Evolutionary conservation across 30 jellyfish, hydroid and myxozoan genomes (phyloP).

Genomic region (Hydractinia symbiolongicarpus): DNA sequence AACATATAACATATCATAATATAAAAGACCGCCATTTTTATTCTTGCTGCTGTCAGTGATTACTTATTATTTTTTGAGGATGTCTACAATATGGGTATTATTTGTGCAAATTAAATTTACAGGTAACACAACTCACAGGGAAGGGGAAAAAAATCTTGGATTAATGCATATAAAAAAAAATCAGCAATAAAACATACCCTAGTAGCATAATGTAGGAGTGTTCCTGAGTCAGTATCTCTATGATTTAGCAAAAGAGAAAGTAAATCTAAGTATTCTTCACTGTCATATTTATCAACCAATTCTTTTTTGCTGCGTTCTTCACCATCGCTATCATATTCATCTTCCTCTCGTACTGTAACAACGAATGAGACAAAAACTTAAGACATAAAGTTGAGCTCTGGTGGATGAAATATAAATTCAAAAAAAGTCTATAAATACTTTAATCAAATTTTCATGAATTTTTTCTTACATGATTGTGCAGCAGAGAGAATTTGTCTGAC

Average conservation of each 20-base stretch:
- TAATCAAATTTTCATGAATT: background rate
- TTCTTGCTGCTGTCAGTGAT: too few species aligned
- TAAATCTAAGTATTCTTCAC: constrained; percentile 67
- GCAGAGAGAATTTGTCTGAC: constrained; percentile 72
- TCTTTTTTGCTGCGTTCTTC: constrained; percentile 47
- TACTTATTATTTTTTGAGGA: too few species aligned
- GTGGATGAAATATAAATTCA: background rate
- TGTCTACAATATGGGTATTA: too few species aligned
- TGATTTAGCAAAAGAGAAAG: constrained; percentile 65
- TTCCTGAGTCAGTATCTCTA: constrained; percentile 88
- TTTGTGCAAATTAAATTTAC: too few species aligned
- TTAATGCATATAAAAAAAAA: background rate
- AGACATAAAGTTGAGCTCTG: background rate
- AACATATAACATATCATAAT: too few species aligned
- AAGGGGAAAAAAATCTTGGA: too few species aligned
- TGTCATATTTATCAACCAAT: constrained; percentile 36
- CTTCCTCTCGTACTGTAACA: constrained; percentile 87
- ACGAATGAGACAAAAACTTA: background rate
- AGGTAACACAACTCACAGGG: too few species aligned
- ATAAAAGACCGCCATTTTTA: too few species aligned
- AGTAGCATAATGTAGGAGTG: constrained; percentile 96
- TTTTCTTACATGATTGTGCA: constrained; percentile 86
- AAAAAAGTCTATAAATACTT: background rate
- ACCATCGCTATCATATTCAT: constrained; percentile 68
- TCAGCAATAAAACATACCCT: constrained; percentile 43